Percentiles rank a stretch among this genome's conserved stretches.
These are phyloP conservation scores for Cebus imitator DNA, from an alignment of 2,113 vertebrate species.

Conservation along the genomic window DNA sequence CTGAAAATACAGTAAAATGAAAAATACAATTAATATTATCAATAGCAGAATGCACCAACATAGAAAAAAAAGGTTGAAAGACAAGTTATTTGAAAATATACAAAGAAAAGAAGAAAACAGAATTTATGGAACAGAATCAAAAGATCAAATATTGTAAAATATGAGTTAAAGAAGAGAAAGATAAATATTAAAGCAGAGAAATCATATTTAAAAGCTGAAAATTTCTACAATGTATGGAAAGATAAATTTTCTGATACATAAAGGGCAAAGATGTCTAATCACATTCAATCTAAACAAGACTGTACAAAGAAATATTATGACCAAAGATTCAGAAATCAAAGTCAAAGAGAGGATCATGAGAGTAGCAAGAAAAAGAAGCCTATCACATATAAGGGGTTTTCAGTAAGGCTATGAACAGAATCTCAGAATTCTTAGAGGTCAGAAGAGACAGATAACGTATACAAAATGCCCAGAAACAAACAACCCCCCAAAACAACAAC, in stretches of 20 bases:
- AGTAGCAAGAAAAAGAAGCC: not conserved
- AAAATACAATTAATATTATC: not conserved
- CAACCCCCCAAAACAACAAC: not conserved
- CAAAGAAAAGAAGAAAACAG: too few species aligned
- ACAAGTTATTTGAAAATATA: not conserved
- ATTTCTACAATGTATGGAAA: not conserved
- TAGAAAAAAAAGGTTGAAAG: not conserved
- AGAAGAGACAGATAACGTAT: not conserved
- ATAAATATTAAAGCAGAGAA: not conserved
- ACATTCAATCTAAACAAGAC: not conserved
- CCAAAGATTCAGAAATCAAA: not conserved
- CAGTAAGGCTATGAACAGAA: not conserved
- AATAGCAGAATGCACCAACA: not conserved
- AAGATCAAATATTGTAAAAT: not conserved
- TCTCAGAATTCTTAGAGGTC: not conserved
- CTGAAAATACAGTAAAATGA: not conserved
- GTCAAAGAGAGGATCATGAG: not conserved
- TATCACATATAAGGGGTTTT: not conserved
- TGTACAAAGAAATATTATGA: not conserved
- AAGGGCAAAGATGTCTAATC: not conserved
- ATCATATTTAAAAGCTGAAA: not conserved
- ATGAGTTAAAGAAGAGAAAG: not conserved
- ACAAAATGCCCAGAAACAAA: not conserved
- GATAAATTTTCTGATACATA: not conserved
- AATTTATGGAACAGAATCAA: not conserved